These are phyloP conservation scores for Silurus meridionalis DNA, from an alignment of 2,113 vertebrate genomes.

Conservation along the genomic window DNA sequence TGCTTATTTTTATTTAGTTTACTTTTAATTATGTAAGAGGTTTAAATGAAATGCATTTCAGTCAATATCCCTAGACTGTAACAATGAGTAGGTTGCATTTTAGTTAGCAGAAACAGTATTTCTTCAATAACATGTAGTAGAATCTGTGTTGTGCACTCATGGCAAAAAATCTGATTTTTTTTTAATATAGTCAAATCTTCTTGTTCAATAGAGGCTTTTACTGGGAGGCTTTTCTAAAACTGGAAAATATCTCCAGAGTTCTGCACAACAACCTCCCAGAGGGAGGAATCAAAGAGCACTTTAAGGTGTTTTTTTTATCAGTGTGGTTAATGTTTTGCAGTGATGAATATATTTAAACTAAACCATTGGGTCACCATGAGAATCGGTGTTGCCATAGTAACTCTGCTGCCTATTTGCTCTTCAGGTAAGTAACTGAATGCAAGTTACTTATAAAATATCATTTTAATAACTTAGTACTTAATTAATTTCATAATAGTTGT, in stretches of 20 bases:
- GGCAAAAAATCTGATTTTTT: neutral
- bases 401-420: slow-evolving; percentile 42
- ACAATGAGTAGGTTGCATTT: neutral
- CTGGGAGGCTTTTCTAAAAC: neutral
- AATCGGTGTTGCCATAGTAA: slow-evolving; percentile 39
- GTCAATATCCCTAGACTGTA: neutral
- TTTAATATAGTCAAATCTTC: neutral
- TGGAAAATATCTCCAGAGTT: neutral
- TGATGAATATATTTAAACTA: slow-evolving; percentile 42
- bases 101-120: neutral
- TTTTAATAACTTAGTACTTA: too few species aligned
- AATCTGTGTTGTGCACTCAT: neutral
- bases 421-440: slow-evolving; percentile 34
- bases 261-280: neutral
- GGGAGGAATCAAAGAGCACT: neutral
- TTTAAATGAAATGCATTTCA: neutral
- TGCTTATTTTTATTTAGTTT: neutral
- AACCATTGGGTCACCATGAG: slow-evolving; percentile 36
- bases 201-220: neutral
- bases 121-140: neutral
- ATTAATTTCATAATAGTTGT: too few species aligned
- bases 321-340: slow-evolving; percentile 33
- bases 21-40: neutral
- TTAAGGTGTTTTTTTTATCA: neutral
- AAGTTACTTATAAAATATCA: too few species aligned